Evolutionary conservation across 2,888 invertebrate species (phyloP).

Genomic region (Lasioglossum vierecki): DNA sequence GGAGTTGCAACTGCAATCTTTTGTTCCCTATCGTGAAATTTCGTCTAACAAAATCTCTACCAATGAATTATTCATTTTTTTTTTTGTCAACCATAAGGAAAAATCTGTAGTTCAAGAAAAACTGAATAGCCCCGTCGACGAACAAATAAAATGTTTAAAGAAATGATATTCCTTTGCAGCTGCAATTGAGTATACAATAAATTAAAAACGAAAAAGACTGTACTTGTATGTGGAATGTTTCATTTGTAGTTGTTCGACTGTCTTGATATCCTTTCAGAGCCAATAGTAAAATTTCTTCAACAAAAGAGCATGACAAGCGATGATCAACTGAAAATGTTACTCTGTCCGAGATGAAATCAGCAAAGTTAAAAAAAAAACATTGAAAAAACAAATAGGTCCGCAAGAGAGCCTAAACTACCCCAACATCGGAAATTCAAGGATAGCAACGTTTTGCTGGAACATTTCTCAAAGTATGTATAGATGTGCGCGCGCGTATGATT

Average conservation of each 20-base stretch:
- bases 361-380: not conserved
- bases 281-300: conserved; percentile 8
- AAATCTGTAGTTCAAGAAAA: not conserved
- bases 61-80: not conserved
- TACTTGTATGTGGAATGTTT: conserved; percentile 53
- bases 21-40: not conserved
- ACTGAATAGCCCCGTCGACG: not conserved
- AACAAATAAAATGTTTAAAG: not conserved
- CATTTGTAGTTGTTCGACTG: conserved; percentile 26
- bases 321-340: not conserved
- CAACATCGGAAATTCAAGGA: conserved; percentile 53
- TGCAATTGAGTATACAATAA: conserved; percentile 13
- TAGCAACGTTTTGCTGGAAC: conserved; percentile 34
- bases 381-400: not conserved
- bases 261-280: conserved; percentile 25
- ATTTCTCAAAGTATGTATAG: conserved; percentile 8
- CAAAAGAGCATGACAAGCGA: not conserved
- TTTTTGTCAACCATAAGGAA: not conserved
- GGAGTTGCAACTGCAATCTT: conserved; percentile 36
- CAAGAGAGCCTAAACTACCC: conserved; percentile 22
- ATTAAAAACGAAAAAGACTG: conserved; percentile 16
- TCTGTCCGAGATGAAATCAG: not conserved
- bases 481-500: conserved; percentile 14
- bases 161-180: not conserved
- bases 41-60: not conserved